Percentiles rank a stretch among this genome's conserved stretches.
Conservation (phyloP, 2,113 vertebrate genomes). For the Antechinus flavipes region DNA sequence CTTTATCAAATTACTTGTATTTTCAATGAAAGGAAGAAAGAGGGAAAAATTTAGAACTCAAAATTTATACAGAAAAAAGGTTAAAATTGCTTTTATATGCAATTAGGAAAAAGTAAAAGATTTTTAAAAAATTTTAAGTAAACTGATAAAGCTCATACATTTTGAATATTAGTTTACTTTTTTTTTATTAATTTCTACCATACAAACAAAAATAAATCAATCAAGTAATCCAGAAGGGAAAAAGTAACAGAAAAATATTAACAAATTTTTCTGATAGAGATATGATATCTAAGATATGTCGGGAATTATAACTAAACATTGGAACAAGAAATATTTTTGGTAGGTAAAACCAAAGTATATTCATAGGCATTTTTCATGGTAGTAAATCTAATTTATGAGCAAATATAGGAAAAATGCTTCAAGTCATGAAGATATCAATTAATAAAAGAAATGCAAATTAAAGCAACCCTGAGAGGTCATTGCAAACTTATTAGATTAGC, state of each 20-base stretch:
- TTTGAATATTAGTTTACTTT: neutral
- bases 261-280: neutral
- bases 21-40: too few relatives aligned
- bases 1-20: too few relatives aligned
- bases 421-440: neutral
- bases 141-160: neutral
- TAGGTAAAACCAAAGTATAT: neutral
- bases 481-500: neutral
- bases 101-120: too few relatives aligned
- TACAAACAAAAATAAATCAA: neutral
- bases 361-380: neutral
- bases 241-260: neutral
- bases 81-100: too few relatives aligned
- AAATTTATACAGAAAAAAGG: too few relatives aligned
- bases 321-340: neutral
- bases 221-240: neutral
- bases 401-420: neutral
- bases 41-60: too few relatives aligned
- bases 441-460: slow-evolving; percentile 23
- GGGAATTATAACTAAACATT: neutral
- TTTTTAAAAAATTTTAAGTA: too few relatives aligned
- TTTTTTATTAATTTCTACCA: neutral
- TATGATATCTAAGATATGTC: neutral
- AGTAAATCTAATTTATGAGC: neutral
- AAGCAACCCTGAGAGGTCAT: slow-evolving; percentile 2